These are phyloP conservation scores for Pterois miles DNA, from an alignment of 2,797 vertebrate genomes.

Conservation along the genomic window DNA sequence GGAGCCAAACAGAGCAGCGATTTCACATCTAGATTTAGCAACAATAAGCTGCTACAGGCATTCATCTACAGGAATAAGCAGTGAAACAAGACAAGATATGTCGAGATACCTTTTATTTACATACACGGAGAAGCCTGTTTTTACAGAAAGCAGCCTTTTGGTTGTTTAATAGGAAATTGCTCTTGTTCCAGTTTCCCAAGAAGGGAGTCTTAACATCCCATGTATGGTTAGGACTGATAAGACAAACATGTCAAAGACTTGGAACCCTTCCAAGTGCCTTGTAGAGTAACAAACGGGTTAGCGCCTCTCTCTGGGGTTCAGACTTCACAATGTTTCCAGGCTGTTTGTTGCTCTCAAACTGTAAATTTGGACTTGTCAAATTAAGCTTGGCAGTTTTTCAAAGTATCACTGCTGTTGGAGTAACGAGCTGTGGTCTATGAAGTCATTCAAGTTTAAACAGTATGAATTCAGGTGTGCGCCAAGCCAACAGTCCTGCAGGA, in stretches of 20 bases:
- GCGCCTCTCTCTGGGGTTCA: background rate
- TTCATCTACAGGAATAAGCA: constrained; percentile 4
- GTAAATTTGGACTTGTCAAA: constrained; percentile 6
- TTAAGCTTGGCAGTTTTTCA: background rate
- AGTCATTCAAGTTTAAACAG: background rate
- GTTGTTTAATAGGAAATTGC: background rate
- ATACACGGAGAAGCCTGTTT: background rate
- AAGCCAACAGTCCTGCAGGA: background rate
- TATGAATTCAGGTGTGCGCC: background rate
- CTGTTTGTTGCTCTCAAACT: constrained; percentile 3
- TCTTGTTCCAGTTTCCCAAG: constrained; percentile 6
- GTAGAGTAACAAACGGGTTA: background rate
- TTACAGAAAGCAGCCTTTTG: background rate
- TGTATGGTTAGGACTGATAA: background rate
- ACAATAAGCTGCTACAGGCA: background rate
- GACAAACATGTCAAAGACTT: background rate
- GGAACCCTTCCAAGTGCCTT: background rate
- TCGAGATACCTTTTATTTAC: background rate
- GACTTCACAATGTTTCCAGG: background rate
- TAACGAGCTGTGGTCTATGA: no score
- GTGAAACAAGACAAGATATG: background rate
- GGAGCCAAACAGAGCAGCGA: background rate
- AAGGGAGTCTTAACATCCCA: background rate
- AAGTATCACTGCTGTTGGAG: background rate
- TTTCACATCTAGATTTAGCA: constrained; percentile 27